phyloP scores from a whole-genome alignment of 37 sponge, comb jelly and placozoan species.

The Aplysina aerophoba region DNA sequence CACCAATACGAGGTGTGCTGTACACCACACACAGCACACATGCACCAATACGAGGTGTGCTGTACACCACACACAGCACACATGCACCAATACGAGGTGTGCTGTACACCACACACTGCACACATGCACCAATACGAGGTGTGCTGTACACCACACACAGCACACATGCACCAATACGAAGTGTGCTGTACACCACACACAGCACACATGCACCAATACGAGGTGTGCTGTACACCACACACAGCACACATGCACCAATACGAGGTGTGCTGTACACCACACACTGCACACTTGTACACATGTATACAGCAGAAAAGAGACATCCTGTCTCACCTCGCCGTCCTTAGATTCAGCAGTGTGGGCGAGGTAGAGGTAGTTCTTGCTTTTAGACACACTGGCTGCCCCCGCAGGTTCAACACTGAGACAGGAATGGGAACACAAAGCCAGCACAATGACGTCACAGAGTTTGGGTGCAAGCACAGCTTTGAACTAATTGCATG shows the following conservation, averaged over 20 bases:
- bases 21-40: too few species aligned
- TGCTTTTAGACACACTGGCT: not conserved
- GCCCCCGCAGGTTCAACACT: slow-evolving; percentile 27
- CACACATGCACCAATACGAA: too few species aligned
- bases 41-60: not conserved
- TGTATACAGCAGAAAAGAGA: not conserved
- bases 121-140: too few species aligned
- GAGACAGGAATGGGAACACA: not conserved
- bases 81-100: not conserved
- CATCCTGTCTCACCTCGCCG: not conserved
- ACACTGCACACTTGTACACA: not conserved
- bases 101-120: not conserved
- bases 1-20: too few species aligned
- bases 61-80: not conserved
- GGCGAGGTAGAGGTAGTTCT: not conserved
- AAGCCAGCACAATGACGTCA: too few species aligned
- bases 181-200: too few species aligned
- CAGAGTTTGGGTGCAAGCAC: too few species aligned
- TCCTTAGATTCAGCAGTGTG: not conserved
- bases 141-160: too few species aligned
- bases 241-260: not conserved
- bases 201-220: too few species aligned
- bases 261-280: not conserved
- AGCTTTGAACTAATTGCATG: too few species aligned
- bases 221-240: too few species aligned